Evolutionary conservation across 2,113 vertebrate species (phyloP), one percentile per base, ranked within the genome.

Genomic region (Myiozetetes cayanensis): DNA sequence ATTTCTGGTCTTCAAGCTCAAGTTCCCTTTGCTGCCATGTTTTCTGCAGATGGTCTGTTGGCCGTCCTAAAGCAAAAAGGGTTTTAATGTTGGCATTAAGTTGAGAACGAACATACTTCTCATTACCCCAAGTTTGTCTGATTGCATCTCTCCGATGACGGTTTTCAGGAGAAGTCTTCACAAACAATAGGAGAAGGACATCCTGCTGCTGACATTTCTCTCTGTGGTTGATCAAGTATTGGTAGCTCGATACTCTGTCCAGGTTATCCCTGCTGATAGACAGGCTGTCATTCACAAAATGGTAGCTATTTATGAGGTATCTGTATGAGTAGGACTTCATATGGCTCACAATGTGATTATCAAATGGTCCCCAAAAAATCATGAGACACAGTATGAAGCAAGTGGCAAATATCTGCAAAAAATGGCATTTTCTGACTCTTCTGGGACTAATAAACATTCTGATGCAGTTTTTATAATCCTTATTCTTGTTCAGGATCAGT

Each of bases 111-210:
- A 98, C 94, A 4, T 98, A 99, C 23, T 94, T 94, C 94, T 99
- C 98, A 6, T 99, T 99, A 33, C 99, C 99, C 99, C 99, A 99
- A 0, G 99, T 99, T 8, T 97, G 97, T 80, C 99, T 97, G 83
- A 99, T 99, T 8, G 97, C 97, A 72, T 98, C 97, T 10, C 99
- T 98, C 25, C 97, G 98, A 30, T 97, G 52, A 3, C 94, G 93
- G 95, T 99, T 99, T 86, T 98, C 98, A 0, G 99, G 99, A 9
- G 99, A 98, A 2, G 98, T 98, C 94, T 99, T 99, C 47, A 99
- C 98, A 81, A 99, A 99, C 72, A 99, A 84, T 13, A 99, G 94
- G 23, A 99, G 98, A 25, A 99, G 98, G 39, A 99, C 94, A 2
- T 99, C 97, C 62, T 98, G 89, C 12, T 74, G 85, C n/a, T 87